Conservation (phyloP, 2,113 vertebrate species). For the Saimiri boliviensis region DNA sequence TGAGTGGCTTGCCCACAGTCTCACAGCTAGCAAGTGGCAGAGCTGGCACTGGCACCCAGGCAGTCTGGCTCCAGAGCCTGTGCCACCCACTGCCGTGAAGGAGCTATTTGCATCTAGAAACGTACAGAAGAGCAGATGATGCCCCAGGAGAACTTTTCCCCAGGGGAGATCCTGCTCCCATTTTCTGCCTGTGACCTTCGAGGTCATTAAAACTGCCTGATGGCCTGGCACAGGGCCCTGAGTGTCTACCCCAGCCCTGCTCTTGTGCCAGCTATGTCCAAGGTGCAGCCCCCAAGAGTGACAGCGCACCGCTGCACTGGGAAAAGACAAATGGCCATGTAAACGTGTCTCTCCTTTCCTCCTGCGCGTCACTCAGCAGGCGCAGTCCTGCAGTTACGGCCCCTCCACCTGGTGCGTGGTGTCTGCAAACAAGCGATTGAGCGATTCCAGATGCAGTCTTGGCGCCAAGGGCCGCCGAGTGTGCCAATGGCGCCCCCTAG, state of each 20-base stretch:
- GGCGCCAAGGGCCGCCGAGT: not conserved
- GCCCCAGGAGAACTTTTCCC: not conserved
- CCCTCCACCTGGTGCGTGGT: fast-evolving
- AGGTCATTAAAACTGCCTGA: not conserved
- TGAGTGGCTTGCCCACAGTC: not conserved
- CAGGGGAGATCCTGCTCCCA: not conserved
- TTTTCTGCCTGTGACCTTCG: not conserved
- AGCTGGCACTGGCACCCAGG: not conserved
- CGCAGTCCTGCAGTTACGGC: not conserved
- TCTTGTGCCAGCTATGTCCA: fast-evolving
- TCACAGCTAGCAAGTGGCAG: not conserved
- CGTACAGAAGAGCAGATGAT: not conserved
- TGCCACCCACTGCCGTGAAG: not conserved
- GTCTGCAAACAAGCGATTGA: not conserved
- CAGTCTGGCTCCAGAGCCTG: not conserved
- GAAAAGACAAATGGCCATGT: not conserved
- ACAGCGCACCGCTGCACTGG: not conserved
- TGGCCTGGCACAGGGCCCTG: not conserved
- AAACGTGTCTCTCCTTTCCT: not conserved
- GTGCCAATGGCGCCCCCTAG: not conserved
- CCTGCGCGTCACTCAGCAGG: not conserved
- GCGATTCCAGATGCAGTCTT: not conserved
- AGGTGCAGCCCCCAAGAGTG: no score
- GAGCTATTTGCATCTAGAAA: not conserved
- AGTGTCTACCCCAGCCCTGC: not conserved